A percentile compares a stretch with the other conserved stretches of the same genome.
These are phyloP conservation scores for Lasioglossum villosulum DNA, from an alignment of 2,888 invertebrate species.

Conservation along the genomic window DNA sequence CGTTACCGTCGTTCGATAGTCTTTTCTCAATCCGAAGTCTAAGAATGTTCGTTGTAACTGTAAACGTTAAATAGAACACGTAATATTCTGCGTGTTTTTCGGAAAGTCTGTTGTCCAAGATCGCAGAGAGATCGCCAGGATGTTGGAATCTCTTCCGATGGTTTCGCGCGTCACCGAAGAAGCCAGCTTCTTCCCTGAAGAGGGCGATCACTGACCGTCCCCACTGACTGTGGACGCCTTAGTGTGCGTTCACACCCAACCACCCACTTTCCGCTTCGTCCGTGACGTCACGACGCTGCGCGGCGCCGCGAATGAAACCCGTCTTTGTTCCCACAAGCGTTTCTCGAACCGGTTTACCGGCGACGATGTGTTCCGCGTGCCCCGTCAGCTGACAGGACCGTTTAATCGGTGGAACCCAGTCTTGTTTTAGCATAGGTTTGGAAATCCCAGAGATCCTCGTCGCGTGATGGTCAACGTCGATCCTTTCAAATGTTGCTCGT, in stretches of 20 bases:
- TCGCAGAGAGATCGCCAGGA: not conserved
- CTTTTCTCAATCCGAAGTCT: too few species aligned
- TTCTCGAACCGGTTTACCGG: slow-evolving; percentile 80
- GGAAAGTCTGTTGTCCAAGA: too few species aligned
- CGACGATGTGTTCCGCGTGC: slow-evolving; percentile 72
- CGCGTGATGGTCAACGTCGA: not conserved
- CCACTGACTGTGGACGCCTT: slow-evolving; percentile 62
- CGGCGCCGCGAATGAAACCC: slow-evolving; percentile 75
- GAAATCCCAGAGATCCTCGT: slow-evolving; percentile 23
- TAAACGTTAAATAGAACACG: too few species aligned
- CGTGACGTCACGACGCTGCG: slow-evolving; percentile 77
- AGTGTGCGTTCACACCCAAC: slow-evolving; percentile 63
- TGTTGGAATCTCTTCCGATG: slow-evolving; percentile 4
- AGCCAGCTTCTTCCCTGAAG: slow-evolving; percentile 29
- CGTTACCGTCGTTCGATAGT: not conserved
- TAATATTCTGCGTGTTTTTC: too few species aligned
- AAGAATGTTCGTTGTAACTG: too few species aligned
- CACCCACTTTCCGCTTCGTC: slow-evolving; percentile 72
- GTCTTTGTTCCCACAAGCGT: slow-evolving; percentile 82
- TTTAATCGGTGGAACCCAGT: slow-evolving; percentile 61
- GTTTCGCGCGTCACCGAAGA: slow-evolving; percentile 11
- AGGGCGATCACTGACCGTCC: slow-evolving; percentile 78
- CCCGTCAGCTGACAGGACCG: slow-evolving; percentile 79
- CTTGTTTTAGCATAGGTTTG: slow-evolving; percentile 54
- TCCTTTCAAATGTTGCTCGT: too few species aligned